Base-by-base conservation (phyloP, 2,888 invertebrate genomes). In the Drosophila birchii region DNA sequence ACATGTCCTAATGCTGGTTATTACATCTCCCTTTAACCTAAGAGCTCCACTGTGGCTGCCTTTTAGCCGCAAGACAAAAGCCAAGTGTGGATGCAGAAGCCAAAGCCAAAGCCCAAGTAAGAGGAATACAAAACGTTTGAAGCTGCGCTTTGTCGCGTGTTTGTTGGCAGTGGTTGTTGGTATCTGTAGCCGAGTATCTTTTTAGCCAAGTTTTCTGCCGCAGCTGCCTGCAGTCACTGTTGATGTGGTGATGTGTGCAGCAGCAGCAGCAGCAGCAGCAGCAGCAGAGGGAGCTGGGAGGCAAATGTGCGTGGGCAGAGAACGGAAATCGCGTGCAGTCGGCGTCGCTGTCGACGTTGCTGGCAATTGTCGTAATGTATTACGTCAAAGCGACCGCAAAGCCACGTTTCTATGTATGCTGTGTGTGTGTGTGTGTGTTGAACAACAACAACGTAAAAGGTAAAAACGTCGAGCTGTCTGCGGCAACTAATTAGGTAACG, bases 381-480 rank as follows among this genome's bases (percentile, higher is more conserved):
- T 83, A 88, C 89, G 84, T 90, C 90, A 89, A 90, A 75, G 76
- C 77, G 23, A 69, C 58, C 76, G 76, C 54, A 49, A 36, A 75
- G 39, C 38, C 51, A 51, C 41, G 29, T 20, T 18, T 43, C 29
- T 55, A 36, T 70, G 18, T 60, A n/a, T 4, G 26, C 5, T 26
- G 26, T 26, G 63, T 47, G 26, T 26, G 26, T 26, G 63, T 47
- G 12, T 84, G 44, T 57, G 56, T 62, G 74, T 56, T 76, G 73
- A 76, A 74, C 45, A 45, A 45, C 16, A 85, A 69, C 76, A 79
- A 78, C 71, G 72, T 56, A 80, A 88, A 84, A 88, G 84, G 88
- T 89, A 89, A 84, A 86, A 88, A 75, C 88, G 81, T 75, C 91
- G 92, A 89, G 90, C 83, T 91, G 91, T 90, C 90, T 91, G 81